These are phyloP conservation scores for Cotesia typhae DNA, from an alignment of 1,140 invertebrate species.

Conservation along the genomic window DNA sequence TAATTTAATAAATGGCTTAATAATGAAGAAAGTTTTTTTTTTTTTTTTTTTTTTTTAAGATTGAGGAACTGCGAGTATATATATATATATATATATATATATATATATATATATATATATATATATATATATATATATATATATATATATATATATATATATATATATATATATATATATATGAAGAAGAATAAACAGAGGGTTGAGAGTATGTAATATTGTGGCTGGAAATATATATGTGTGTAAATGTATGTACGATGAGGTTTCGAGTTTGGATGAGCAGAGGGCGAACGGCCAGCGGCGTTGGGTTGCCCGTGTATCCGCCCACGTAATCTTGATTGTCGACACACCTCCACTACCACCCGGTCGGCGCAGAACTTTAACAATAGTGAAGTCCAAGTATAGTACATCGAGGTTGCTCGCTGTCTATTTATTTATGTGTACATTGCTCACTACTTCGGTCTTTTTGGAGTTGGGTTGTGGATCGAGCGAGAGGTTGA, in stretches of 20 bases:
- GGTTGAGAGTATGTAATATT: not conserved
- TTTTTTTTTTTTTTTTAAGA: constrained; percentile 14
- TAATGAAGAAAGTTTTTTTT: not conserved
- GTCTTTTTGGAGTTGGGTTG: too few relatives aligned
- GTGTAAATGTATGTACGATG: constrained; percentile 27
- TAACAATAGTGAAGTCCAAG: not conserved
- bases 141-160: too few relatives aligned
- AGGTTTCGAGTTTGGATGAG: constrained; percentile 18
- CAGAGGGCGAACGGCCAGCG: constrained; percentile 44
- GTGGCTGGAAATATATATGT: constrained; percentile 23
- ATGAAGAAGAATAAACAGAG: constrained; percentile 29
- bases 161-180: too few relatives aligned
- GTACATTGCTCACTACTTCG: not conserved
- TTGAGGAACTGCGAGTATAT: not conserved
- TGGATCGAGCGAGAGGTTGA: too few relatives aligned
- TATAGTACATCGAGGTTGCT: too few relatives aligned
- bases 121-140: not conserved
- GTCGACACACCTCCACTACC: constrained; percentile 58
- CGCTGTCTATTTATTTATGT: constrained; percentile 4
- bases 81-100: too few relatives aligned
- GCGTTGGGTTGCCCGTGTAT: constrained; percentile 52
- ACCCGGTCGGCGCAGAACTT: constrained; percentile 40
- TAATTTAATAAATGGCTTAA: too few relatives aligned
- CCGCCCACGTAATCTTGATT: constrained; percentile 54
- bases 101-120: not conserved